These are phyloP conservation scores for Choristoneura rosaceana DNA, from an alignment of 2,888 invertebrate species.

Conservation along the genomic window DNA sequence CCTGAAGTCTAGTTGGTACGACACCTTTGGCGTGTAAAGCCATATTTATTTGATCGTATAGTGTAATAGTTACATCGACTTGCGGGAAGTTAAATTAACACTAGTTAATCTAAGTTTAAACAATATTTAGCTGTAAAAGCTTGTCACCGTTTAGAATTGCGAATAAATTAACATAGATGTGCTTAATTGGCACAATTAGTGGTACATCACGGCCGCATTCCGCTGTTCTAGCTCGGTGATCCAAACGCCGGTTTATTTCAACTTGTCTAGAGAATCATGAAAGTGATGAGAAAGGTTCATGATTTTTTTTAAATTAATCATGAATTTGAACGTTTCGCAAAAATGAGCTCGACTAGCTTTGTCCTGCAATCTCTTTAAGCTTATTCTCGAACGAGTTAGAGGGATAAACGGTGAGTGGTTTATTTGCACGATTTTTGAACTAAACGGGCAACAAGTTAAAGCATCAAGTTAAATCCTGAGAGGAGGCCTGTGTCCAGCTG, in stretches of 20 bases:
- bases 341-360: too few relatives aligned
- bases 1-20: too few relatives aligned
- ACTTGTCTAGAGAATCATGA: conserved; percentile 4
- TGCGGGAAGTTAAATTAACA: background rate
- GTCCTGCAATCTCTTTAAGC: too few relatives aligned
- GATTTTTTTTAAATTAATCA: background rate
- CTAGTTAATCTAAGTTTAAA: background rate
- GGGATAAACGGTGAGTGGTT: too few relatives aligned
- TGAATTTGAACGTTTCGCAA: background rate
- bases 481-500: too few relatives aligned
- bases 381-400: too few relatives aligned
- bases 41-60: too few relatives aligned
- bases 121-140: background rate
- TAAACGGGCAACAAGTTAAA: too few relatives aligned
- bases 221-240: conserved; percentile 45
- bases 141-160: conserved; percentile 53
- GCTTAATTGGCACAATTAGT: conserved; percentile 76
- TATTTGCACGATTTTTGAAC: too few relatives aligned
- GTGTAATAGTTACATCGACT: background rate
- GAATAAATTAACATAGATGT: conserved; percentile 70
- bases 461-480: too few relatives aligned
- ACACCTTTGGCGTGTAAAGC: too few relatives aligned
- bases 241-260: conserved; percentile 45
- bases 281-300: background rate
- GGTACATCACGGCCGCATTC: conserved; percentile 70